These are phyloP conservation scores for Tricholaema leucomelas DNA, from an alignment of 2,113 vertebrate genomes.

Conservation along the genomic window DNA sequence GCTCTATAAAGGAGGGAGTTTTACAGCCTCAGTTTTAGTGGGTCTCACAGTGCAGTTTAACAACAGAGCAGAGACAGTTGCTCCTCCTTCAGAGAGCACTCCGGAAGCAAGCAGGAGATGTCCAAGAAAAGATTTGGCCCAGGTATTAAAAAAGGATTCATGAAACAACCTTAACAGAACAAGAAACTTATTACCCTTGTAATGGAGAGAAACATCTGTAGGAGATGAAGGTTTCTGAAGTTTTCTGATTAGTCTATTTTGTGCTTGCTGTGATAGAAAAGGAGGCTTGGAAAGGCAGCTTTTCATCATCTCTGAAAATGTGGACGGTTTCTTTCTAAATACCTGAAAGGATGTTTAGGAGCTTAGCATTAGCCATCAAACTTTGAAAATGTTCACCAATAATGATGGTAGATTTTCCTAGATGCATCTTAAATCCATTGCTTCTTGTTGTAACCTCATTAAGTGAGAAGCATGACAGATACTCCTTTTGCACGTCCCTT, in stretches of 20 bases:
- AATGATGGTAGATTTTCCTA: constrained; percentile 22
- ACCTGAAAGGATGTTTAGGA: not conserved
- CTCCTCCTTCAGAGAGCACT: not conserved
- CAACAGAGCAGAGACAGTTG: not conserved
- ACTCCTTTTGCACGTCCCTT: constrained; percentile 16
- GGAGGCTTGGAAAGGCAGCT: not conserved
- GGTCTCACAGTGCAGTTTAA: not conserved
- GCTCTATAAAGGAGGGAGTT: not conserved
- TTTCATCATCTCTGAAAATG: constrained; percentile 17
- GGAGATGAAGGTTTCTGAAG: not conserved
- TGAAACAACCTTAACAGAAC: not conserved
- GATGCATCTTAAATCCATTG: constrained; percentile 13
- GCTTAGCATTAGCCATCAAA: not conserved
- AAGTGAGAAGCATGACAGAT: not conserved
- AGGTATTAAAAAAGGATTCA: not conserved
- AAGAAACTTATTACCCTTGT: not conserved
- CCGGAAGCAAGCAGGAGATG: not conserved
- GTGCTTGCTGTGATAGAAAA: not conserved
- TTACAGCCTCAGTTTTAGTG: not conserved
- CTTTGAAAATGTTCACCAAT: not conserved
- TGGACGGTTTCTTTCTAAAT: not conserved
- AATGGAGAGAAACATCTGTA: not conserved
- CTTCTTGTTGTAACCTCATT: constrained; percentile 26
- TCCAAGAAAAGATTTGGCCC: not conserved
- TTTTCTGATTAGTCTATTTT: not conserved